Evolutionary conservation across 2,113 vertebrate species (phyloP).

Genomic region (Pseudopodoces humilis): DNA sequence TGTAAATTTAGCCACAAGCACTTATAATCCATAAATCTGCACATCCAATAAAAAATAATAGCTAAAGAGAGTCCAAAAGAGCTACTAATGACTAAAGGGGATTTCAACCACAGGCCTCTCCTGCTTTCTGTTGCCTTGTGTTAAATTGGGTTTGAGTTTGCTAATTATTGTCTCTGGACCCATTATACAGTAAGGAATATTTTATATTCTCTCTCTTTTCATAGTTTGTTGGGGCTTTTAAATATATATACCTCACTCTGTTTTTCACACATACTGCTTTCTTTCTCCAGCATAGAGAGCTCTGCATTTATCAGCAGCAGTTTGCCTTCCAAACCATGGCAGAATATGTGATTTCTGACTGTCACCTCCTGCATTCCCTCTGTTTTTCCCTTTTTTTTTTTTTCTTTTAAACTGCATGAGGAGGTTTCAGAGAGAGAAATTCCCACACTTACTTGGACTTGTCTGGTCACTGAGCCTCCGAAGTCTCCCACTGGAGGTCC

Average conservation of each 20-base stretch:
- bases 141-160: neutral
- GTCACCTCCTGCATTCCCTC: neutral
- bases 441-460: constrained; percentile 64
- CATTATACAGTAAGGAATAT: neutral
- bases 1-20: constrained; percentile 8
- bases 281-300: neutral
- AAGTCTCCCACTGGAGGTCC: constrained; percentile 72
- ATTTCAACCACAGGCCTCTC: constrained; percentile 9
- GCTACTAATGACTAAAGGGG: constrained; percentile 21
- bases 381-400: accelerated
- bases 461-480: constrained; percentile 62
- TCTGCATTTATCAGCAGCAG: neutral
- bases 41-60: constrained; percentile 52
- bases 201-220: neutral
- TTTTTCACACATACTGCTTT: accelerated
- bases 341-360: neutral
- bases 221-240: neutral
- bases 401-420: neutral
- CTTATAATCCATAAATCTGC: constrained; percentile 32
- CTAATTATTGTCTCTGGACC: constrained; percentile 8
- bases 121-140: neutral
- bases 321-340: neutral
- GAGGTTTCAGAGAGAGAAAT: neutral
- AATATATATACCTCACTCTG: accelerated
- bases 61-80: neutral